phyloP scores from a whole-genome alignment of 2,113 vertebrate genomes.

The Hymenochirus boettgeri region DNA sequence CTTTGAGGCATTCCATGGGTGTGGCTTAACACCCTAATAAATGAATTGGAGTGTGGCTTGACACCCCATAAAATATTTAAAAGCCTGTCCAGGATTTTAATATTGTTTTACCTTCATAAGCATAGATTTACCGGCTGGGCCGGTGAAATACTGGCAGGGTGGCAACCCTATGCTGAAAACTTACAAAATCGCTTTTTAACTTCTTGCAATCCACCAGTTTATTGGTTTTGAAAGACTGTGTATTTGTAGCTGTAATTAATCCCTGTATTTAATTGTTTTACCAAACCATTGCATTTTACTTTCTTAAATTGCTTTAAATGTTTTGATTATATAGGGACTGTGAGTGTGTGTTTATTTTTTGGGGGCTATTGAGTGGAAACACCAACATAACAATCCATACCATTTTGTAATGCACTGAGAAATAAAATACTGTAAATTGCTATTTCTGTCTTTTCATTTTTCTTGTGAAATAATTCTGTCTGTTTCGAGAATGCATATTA shows the following conservation, averaged over 20 bases:
- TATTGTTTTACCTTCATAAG: too few species aligned
- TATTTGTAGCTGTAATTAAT: constrained; percentile 50
- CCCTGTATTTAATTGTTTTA: constrained; percentile 13
- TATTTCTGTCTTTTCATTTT: background rate
- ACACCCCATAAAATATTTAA: too few species aligned
- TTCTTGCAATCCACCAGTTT: background rate
- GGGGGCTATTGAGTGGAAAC: constrained; percentile 53
- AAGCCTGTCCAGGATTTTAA: too few species aligned
- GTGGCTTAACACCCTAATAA: too few species aligned
- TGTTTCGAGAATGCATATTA: too few species aligned
- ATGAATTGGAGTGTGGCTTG: too few species aligned
- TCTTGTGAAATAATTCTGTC: too few species aligned
- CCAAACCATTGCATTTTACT: constrained; percentile 14
- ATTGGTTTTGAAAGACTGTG: background rate
- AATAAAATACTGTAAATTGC: constrained; percentile 61
- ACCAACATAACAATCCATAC: constrained; percentile 57
- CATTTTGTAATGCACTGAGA: constrained; percentile 67
- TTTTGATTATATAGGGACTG: constrained; percentile 60
- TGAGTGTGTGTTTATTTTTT: constrained; percentile 41
- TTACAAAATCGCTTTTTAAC: too few species aligned
- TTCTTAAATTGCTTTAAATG: constrained; percentile 56
- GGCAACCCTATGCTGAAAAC: too few species aligned
- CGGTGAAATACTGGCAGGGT: too few species aligned
- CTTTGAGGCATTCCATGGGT: too few species aligned
- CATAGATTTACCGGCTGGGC: too few species aligned